A percentile compares a stretch with the other conserved stretches of the same genome.
phyloP scores from a whole-genome alignment of 2,113 vertebrate genomes.

The Fulmarus glacialis region DNA sequence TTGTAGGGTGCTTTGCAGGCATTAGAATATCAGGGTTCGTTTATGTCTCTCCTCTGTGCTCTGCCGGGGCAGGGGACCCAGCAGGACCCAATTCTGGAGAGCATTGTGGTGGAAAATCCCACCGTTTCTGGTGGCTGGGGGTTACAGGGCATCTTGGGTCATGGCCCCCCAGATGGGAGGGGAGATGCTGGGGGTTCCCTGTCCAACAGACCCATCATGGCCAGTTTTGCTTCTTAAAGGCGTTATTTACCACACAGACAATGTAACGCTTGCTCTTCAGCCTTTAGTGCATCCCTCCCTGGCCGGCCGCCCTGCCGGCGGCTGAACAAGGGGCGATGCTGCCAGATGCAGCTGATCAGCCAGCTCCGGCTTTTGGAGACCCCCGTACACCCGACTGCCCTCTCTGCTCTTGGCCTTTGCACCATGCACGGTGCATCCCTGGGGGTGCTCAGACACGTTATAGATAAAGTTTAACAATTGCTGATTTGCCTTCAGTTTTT shows the following conservation, averaged over 20 bases:
- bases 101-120: fast-evolving
- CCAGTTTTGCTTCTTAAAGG: not conserved
- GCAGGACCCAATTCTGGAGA: not conserved
- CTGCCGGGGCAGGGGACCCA: fast-evolving
- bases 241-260: not conserved
- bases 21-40: fast-evolving
- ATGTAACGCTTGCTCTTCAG: fast-evolving
- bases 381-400: fast-evolving
- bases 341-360: not conserved
- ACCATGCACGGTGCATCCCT: fast-evolving
- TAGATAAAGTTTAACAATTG: not conserved
- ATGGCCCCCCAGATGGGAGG: fast-evolving
- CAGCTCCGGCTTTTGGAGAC: not conserved
- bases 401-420: not conserved
- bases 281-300: fast-evolving
- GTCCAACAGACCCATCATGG: fast-evolving
- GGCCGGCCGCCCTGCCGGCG: fast-evolving
- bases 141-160: not conserved
- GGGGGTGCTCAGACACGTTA: fast-evolving
- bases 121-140: not conserved
- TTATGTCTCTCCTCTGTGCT: not conserved
- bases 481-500: not conserved
- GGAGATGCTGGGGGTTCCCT: not conserved
- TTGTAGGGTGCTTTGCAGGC: not conserved
- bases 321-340: not conserved